Conservation (phyloP, 2,113 vertebrate genomes). For the Odocoileus hemionus region DNA sequence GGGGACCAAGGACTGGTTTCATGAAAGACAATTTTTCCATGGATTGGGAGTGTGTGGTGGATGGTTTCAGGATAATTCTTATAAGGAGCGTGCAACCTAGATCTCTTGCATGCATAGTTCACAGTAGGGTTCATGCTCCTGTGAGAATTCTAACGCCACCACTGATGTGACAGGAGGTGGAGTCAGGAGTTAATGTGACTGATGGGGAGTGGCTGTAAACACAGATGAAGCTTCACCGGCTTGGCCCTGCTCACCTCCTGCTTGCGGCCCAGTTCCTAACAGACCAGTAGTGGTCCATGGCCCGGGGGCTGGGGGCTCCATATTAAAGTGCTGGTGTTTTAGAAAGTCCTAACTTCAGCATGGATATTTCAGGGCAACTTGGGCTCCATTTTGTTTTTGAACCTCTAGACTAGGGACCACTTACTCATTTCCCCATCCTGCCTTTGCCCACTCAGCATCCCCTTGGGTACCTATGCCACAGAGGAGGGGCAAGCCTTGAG, state of each 20-base stretch:
- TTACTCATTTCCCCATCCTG: not conserved
- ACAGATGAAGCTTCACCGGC: not conserved
- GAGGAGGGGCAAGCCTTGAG: not conserved
- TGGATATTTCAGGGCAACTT: not conserved
- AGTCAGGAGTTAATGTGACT: not conserved
- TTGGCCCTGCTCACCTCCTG: not conserved
- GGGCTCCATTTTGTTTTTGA: not conserved
- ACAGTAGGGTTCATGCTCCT: not conserved
- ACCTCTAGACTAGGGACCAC: not conserved
- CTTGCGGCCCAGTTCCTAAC: not conserved
- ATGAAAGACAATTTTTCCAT: not conserved
- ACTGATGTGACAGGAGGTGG: not conserved
- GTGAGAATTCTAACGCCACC: not conserved
- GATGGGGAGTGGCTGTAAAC: not conserved
- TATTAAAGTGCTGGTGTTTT: not conserved
- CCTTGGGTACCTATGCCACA: not conserved
- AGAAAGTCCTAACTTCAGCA: not conserved
- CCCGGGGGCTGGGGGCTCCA: rapidly evolving
- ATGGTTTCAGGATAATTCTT: not conserved
- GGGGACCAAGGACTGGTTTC: not conserved
- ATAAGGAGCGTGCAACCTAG: not conserved
- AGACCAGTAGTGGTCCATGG: not conserved
- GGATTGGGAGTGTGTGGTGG: not conserved
- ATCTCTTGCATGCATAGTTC: not conserved
- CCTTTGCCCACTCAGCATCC: not conserved